Evolutionary conservation across 2,888 invertebrate genomes (phyloP), one percentile per base, ranked within the genome.

Genomic region (Calliphora vomitoria): DNA sequence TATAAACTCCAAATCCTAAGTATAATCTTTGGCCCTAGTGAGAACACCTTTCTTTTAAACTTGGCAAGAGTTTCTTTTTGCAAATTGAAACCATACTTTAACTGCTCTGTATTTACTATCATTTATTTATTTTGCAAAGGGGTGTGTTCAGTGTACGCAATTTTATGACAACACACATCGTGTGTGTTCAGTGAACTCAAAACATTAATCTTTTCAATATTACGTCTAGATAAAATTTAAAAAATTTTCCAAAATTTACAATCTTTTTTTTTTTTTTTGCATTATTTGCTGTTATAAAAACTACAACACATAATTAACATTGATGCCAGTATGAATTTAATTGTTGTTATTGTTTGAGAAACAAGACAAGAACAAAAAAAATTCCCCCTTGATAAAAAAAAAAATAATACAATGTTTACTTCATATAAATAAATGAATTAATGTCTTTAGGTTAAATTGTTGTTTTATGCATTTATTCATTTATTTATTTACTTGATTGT

Each of bases 371-470:
- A 47, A 15, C 2, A 50, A 47, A 5, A 71, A 41, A 80, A 80
- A 35, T 8, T 68, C 38, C 58, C 81, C 41, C 53, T 71, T 71
- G 71, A 80, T 80, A 20, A 60, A 44, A 60, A 60, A 47, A 13
- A n/a, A n/a, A n/a, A n/a, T n/a, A n/a, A n/a, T n/a, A 38, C 18
- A 78, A n/a, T 8, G 18, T 20, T 81, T 81, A 44, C 47, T 53
- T 15, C 5, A 41, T 66, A 74, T 75, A 82, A 82, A 82, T 82
- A 75, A 68, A 20, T 50, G n/a, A 60, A 47, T 58, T 66, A 68
- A 79, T 62, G 58, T 50, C 75, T 82, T 66, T 58, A 25, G 50
- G 68, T 58, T 82, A 68, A 82, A 75, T 68, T 66, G 53, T 41
- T 72, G 53, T 64, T 64, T 68, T 58, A 18, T 68, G 38, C 20